Percentiles rank a stretch among this genome's conserved stretches.
Evolutionary conservation across 2,888 invertebrate genomes (phyloP).

Genomic region (Tigriopus californicus): DNA sequence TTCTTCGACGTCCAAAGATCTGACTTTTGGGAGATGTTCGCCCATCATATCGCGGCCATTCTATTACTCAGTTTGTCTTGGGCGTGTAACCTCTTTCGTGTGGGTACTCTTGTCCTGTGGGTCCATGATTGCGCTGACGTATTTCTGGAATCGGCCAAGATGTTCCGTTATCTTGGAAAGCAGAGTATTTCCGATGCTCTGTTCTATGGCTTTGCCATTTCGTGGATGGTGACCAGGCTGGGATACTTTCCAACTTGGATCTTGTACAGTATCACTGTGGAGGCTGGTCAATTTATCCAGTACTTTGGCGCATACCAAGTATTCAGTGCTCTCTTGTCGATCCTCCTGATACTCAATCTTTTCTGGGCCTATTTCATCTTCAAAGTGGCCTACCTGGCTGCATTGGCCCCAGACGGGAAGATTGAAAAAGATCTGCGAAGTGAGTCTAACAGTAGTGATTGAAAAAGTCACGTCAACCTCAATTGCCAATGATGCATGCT

Average conservation of each 20-base stretch:
- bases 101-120: conserved; percentile 17
- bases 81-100: conserved; percentile 16
- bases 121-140: conserved; percentile 16
- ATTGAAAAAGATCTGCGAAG: conserved; percentile 2
- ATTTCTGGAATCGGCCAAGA: conserved; percentile 17
- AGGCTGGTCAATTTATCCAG: conserved; percentile 13
- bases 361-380: conserved; percentile 17
- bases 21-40: conserved; percentile 14
- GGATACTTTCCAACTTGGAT: conserved; percentile 16
- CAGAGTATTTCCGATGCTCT: conserved; percentile 10
- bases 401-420: background rate
- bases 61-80: conserved; percentile 17
- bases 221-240: conserved; percentile 17
- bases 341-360: conserved; percentile 15
- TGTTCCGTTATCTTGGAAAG: conserved; percentile 12
- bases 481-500: background rate
- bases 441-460: background rate
- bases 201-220: conserved; percentile 16
- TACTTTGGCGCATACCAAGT: conserved; percentile 17
- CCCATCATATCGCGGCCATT: conserved; percentile 16
- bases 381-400: conserved; percentile 5
- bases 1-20: conserved; percentile 15
- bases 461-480: background rate
- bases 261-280: conserved; percentile 15
- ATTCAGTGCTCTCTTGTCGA: conserved; percentile 15